phyloP scores from a whole-genome alignment of 1,140 invertebrate species.

The Leptopilina boulardi region DNA sequence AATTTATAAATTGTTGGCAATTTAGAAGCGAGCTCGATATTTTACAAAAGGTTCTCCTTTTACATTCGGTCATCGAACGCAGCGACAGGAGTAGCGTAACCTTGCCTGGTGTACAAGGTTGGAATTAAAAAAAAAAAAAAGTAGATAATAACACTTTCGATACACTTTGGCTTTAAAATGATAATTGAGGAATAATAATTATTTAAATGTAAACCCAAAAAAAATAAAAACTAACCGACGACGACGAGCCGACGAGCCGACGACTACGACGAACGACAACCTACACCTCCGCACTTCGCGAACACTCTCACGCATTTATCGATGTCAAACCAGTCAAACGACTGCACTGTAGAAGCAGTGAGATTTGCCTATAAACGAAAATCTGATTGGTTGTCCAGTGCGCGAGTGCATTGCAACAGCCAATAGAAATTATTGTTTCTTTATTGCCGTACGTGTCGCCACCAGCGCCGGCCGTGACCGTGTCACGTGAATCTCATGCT shows the following conservation, averaged over 20 bases:
- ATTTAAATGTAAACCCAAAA: too few species aligned
- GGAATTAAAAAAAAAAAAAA: not conserved
- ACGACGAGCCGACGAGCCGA: constrained; percentile 52
- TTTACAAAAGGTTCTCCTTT: not conserved
- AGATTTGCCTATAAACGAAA: constrained; percentile 51
- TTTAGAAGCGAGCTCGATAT: constrained; percentile 11
- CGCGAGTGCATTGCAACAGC: constrained; percentile 56
- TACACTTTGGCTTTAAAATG: constrained; percentile 6
- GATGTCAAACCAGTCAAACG: constrained; percentile 69
- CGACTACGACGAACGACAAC: constrained; percentile 51
- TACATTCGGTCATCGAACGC: constrained; percentile 24
- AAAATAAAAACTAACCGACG: constrained; percentile 18
- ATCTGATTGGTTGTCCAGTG: constrained; percentile 58
- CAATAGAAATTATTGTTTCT: constrained; percentile 57
- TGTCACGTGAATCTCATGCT: constrained; percentile 74
- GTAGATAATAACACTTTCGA: too few species aligned
- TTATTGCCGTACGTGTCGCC: constrained; percentile 58
- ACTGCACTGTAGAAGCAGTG: constrained; percentile 61
- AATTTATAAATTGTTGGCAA: constrained; percentile 1
- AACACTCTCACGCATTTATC: constrained; percentile 74
- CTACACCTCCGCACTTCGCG: constrained; percentile 67
- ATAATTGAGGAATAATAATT: not conserved
- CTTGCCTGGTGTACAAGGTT: constrained; percentile 29
- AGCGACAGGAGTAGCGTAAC: constrained; percentile 29
- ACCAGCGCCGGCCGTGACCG: constrained; percentile 47